These are phyloP conservation scores for Lanistes nyassanus DNA, from an alignment of 1,140 invertebrate genomes.

Conservation along the genomic window DNA sequence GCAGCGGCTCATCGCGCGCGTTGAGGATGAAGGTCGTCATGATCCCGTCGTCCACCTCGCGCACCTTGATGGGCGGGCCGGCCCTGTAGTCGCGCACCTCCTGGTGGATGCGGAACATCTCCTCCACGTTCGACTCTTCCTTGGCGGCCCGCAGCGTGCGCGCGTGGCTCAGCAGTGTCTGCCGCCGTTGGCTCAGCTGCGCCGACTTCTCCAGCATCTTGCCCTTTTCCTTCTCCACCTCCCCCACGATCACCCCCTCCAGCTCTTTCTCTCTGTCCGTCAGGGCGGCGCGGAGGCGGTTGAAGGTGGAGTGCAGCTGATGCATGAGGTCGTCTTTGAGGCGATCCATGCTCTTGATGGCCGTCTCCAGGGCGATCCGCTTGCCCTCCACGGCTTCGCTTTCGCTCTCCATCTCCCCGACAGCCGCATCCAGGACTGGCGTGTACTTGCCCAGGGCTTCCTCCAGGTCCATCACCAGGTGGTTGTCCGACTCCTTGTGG, in stretches of 20 bases:
- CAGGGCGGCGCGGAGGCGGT: slow-evolving; percentile 35
- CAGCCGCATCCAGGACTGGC: slow-evolving; percentile 44
- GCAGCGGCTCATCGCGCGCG: slow-evolving; percentile 36
- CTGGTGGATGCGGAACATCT: slow-evolving; percentile 46
- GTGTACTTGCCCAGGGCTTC: slow-evolving; percentile 44
- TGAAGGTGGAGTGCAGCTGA: slow-evolving; percentile 42
- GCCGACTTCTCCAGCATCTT: slow-evolving; percentile 43
- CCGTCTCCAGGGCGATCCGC: slow-evolving; percentile 33
- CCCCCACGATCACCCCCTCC: slow-evolving; percentile 36
- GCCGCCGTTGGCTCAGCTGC: slow-evolving; percentile 30
- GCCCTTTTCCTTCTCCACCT: slow-evolving; percentile 43
- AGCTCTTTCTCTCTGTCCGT: slow-evolving; percentile 47
- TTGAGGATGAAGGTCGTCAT: slow-evolving; percentile 49
- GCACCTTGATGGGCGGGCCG: slow-evolving; percentile 32
- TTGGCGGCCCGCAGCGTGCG: slow-evolving; percentile 36
- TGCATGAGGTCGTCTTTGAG: slow-evolving; percentile 33
- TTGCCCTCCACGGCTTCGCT: slow-evolving; percentile 38
- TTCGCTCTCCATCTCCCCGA: slow-evolving; percentile 46
- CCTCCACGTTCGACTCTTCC: slow-evolving; percentile 43
- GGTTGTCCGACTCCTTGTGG: slow-evolving; percentile 52
- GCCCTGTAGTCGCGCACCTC: slow-evolving; percentile 36
- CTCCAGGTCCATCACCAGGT: slow-evolving; percentile 51
- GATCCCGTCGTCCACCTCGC: slow-evolving; percentile 47
- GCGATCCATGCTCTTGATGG: slow-evolving; percentile 37
- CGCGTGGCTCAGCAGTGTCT: slow-evolving; percentile 30